Percentiles rank a stretch among this genome's conserved stretches.
Evolutionary conservation across 1,140 invertebrate genomes (phyloP).

Genomic region (Steinernema feltiae): DNA sequence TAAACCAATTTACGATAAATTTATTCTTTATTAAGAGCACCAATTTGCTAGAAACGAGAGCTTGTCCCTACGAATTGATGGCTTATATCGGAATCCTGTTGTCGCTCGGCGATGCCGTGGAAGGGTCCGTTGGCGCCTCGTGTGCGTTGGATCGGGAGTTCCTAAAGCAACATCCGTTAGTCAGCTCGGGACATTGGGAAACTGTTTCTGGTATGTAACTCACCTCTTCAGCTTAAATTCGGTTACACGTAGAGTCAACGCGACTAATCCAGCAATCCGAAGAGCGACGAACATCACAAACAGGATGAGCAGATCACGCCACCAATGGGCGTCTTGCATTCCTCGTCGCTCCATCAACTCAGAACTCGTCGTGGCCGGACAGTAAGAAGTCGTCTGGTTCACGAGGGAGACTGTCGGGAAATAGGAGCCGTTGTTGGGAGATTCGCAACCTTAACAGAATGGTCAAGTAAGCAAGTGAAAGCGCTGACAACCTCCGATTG

Average conservation of each 20-base stretch:
- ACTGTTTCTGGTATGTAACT: no score
- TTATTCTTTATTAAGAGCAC: no score
- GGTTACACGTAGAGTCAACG: background rate
- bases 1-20: no score
- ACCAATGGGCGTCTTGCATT: background rate
- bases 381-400: background rate
- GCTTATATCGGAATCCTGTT: no score
- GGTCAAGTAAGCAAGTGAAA: background rate
- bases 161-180: no score
- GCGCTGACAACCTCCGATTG: conserved; percentile 32
- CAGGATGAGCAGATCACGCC: conserved; percentile 18
- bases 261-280: conserved; percentile 14
- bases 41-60: no score
- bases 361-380: conserved; percentile 3
- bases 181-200: no score
- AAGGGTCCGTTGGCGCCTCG: no score
- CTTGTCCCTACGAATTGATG: no score
- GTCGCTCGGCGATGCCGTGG: no score
- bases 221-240: background rate
- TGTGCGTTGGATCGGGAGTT: no score
- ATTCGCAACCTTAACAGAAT: background rate
- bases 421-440: background rate
- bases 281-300: conserved; percentile 11
- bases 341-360: conserved; percentile 21
- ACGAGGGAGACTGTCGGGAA: background rate